Percentiles rank a stretch among this genome's conserved stretches.
Evolutionary conservation across 2,888 invertebrate genomes (phyloP).

Genomic region (Leptopilina myrica): DNA sequence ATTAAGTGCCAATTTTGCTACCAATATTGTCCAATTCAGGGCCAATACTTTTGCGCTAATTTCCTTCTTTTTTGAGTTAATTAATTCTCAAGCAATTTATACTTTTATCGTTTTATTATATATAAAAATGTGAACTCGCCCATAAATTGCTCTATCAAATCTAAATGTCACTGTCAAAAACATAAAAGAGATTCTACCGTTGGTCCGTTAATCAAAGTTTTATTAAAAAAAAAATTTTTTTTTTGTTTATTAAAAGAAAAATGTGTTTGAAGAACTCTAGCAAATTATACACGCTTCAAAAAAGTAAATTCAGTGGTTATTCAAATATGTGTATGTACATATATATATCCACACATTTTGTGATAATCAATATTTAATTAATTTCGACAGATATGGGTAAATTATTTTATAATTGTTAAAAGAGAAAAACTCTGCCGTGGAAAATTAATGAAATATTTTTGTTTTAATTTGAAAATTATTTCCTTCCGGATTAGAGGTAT

Average conservation of each 20-base stretch:
- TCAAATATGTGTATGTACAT: neutral
- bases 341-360: neutral
- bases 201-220: neutral
- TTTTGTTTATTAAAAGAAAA: neutral
- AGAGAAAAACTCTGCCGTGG: neutral
- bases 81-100: neutral
- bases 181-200: neutral
- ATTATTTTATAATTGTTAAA: neutral
- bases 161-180: conserved; percentile 9
- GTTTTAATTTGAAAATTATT: conserved; percentile 5
- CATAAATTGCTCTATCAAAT: neutral
- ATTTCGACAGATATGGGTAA: neutral
- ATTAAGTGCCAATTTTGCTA: no score
- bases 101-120: neutral
- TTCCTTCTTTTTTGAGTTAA: neutral
- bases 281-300: conserved; percentile 1
- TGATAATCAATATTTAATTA: conserved; percentile 1
- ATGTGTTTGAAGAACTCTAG: neutral
- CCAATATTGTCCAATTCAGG: no score
- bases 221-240: neutral
- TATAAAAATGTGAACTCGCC: neutral
- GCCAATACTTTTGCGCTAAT: no score
- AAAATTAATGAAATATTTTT: conserved; percentile 26
- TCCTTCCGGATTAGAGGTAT: neutral
- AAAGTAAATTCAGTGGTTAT: neutral